Base-by-base conservation (phyloP, 30 jellyfish, hydroid and myxozoan genomes). In the Aurelia sp. region DNA sequence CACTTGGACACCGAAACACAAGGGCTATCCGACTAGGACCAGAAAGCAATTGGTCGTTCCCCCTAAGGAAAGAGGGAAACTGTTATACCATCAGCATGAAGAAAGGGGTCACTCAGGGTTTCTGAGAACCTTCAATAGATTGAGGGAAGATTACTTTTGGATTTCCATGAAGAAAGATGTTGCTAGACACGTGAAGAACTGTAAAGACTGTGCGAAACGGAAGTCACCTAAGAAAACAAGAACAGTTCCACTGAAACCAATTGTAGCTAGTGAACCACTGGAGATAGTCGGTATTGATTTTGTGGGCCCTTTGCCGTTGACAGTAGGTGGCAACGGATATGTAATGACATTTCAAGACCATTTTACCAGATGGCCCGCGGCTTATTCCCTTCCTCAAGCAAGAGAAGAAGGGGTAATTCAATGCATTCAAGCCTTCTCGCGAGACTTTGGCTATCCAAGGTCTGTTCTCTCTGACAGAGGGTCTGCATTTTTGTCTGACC, bases 261-360 rank as follows among this genome's bases (percentile, higher is more conserved):
- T 85, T 22, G 33, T 24, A 41, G 63, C 50, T 33, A 21, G 33
- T 4, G 82, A 41, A 59, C 82, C 94, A 30, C 72, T 85, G 27
- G 82, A 59, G 38, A 68, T 75, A 10, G 94, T 74, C 77, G 82
- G 75, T 44, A 44, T 85, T 15, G 94, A 85, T 52, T 41, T 85
- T 38, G 87, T 85, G 2, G 94, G 94, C n/a, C 94, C 94, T 8
- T 65, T 85, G 47, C 94, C 94, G 8, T 19, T 61, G 57, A 27
- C 89, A 40, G 63, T 72, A 18, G 31, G 47, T 13, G 94, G 94
- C 5, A 74, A 73, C 62, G 55, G 62, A 48, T 71, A 84, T 50
- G 78, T 75, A 8, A 63, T 86, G 24, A 87, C 79, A 20, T n/a
- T 76, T n/a, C 63, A 38, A 44, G 90, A 86, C 67, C 86, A 86